Evolutionary conservation across 92 coral and sea anemone species (phyloP).

Genomic region (Phenganax subtilis): DNA sequence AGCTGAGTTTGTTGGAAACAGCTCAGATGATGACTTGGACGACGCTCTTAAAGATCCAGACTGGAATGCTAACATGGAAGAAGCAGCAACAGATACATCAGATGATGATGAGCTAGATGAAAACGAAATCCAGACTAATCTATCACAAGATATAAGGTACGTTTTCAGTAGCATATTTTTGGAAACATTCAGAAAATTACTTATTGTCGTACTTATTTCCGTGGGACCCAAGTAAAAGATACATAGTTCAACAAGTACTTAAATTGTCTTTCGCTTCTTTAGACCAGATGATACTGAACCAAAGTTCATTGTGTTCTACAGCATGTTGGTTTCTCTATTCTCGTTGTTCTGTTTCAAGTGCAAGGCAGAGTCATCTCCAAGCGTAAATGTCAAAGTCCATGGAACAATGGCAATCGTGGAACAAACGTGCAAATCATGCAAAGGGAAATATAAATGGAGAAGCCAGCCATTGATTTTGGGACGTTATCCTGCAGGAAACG

Average conservation of each 20-base stretch:
- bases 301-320: not conserved
- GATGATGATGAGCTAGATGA: conserved; percentile 18
- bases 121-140: not conserved
- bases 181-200: not conserved
- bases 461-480: conserved; percentile 5
- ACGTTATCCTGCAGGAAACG: conserved; percentile 4
- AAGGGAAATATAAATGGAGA: not conserved
- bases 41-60: conserved; percentile 1
- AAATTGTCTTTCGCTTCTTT: not conserved
- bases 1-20: conserved; percentile 4
- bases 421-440: not conserved
- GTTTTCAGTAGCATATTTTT: not conserved
- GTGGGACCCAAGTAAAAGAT: not conserved
- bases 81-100: not conserved
- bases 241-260: not conserved
- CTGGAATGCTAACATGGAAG: conserved; percentile 21
- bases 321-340: not conserved
- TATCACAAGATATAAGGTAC: conserved; percentile 11
- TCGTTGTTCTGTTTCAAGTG: conserved; percentile 3
- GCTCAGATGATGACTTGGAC: not conserved
- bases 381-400: not conserved
- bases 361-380: not conserved
- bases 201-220: too few species aligned
- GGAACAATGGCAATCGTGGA: conserved; percentile 4
- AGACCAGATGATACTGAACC: not conserved